Conservation (phyloP, 2,797 vertebrate species). For the Salarias fasciatus region DNA sequence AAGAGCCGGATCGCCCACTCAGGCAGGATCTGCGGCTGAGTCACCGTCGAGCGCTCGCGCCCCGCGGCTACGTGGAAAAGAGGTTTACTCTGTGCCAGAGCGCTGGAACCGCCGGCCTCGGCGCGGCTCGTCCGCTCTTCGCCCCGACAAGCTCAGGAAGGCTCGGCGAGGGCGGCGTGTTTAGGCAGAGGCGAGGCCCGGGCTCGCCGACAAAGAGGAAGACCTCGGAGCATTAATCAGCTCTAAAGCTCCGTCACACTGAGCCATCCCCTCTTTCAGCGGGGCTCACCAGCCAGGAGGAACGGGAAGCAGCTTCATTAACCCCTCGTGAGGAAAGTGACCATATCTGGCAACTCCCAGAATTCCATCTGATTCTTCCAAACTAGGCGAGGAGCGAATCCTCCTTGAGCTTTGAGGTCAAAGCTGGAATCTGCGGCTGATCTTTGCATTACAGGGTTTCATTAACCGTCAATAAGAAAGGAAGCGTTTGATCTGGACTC, state of each 20-base stretch:
- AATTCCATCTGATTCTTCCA: too few species aligned
- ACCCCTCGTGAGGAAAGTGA: too few species aligned
- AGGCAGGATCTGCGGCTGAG: slow-evolving; percentile 56
- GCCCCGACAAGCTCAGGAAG: slow-evolving; percentile 66
- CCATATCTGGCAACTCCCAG: too few species aligned
- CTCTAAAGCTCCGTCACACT: slow-evolving; percentile 39
- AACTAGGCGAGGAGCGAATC: too few species aligned
- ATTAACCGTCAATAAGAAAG: too few species aligned
- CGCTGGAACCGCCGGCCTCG: slow-evolving; percentile 34
- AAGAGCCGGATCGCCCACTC: slow-evolving; percentile 59
- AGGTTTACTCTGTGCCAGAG: slow-evolving; percentile 56
- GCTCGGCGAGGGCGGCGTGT: slow-evolving; percentile 53
- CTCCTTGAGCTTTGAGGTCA: too few species aligned
- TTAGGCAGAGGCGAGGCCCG: slow-evolving; percentile 50
- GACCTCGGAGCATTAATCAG: slow-evolving; percentile 60
- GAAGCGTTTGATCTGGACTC: too few species aligned
- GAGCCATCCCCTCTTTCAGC: slow-evolving; percentile 43
- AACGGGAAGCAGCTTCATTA: not conserved
- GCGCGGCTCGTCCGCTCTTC: slow-evolving; percentile 21
- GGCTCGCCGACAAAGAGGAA: slow-evolving; percentile 40
- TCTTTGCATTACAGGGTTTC: too few species aligned
- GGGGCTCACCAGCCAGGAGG: slow-evolving; percentile 36
- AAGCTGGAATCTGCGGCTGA: too few species aligned
- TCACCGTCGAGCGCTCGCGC: slow-evolving; percentile 32
- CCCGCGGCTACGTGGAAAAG: slow-evolving; percentile 59